A percentile compares a stretch with the other conserved stretches of the same genome.
Evolutionary conservation across 2,888 invertebrate species (phyloP).

Genomic region (Xanthorhoe spadicearia): DNA sequence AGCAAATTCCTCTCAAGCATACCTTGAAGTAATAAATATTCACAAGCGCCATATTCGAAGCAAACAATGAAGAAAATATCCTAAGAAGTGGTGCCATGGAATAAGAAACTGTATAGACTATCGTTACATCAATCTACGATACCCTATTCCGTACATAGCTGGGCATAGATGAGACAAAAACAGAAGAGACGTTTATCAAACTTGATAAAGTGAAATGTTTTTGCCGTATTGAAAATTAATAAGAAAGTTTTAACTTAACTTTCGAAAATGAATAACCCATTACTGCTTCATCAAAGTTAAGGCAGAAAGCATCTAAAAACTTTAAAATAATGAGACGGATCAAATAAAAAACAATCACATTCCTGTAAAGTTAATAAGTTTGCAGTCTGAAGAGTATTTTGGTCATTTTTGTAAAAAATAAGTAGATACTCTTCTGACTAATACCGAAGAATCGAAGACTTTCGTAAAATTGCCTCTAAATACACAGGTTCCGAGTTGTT

Average conservation of each 20-base stretch:
- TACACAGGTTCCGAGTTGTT: too few relatives aligned
- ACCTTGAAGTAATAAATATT: conserved; percentile 46
- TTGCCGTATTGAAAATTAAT: conserved; percentile 20
- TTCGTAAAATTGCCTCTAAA: too few relatives aligned
- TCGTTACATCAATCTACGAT: conserved; percentile 57
- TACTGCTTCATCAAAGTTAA: too few relatives aligned
- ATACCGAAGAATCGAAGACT: too few relatives aligned
- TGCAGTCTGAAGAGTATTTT: too few relatives aligned
- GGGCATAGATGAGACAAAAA: conserved; percentile 39
- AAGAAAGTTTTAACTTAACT: neutral
- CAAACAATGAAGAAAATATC: conserved; percentile 49
- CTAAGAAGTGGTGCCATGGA: conserved; percentile 40
- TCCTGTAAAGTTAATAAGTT: too few relatives aligned
- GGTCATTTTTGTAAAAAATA: too few relatives aligned
- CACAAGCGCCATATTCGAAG: conserved; percentile 36
- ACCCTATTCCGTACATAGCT: conserved; percentile 57
- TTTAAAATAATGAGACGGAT: too few relatives aligned
- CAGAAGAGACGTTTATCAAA: conserved; percentile 32
- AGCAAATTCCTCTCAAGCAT: conserved; percentile 28
- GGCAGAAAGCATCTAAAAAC: too few relatives aligned
- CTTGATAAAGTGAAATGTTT: conserved; percentile 23
- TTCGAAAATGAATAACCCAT: neutral
- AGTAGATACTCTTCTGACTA: too few relatives aligned
- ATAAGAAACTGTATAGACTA: conserved; percentile 46
- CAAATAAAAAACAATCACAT: too few relatives aligned